Evolutionary conservation across 1,140 invertebrate genomes (phyloP).

Genomic region (Hylyphantes graminicola): DNA sequence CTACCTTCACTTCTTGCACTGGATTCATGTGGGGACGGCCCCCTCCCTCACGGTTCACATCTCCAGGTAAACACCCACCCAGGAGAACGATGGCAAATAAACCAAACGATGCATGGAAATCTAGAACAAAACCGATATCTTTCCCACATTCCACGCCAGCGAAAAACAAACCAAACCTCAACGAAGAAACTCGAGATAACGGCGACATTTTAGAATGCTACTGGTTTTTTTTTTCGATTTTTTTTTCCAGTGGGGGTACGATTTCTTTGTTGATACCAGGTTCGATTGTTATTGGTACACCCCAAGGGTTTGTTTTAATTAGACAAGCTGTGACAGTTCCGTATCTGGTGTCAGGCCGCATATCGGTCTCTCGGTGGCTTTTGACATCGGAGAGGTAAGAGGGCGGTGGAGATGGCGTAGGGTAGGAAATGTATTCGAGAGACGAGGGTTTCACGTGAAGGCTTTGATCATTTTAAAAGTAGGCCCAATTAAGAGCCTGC

Average conservation of each 20-base stretch:
- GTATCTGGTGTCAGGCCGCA: slow-evolving; percentile 38
- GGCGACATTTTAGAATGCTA: slow-evolving; percentile 55
- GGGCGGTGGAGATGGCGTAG: too few species aligned
- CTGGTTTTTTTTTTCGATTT: not conserved
- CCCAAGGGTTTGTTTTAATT: slow-evolving; percentile 52
- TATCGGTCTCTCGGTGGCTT: too few species aligned
- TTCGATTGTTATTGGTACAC: slow-evolving; percentile 54
- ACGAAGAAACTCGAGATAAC: slow-evolving; percentile 41
- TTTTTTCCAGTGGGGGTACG: not conserved
- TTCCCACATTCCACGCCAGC: not conserved
- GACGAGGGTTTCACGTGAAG: too few species aligned
- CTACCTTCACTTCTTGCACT: too few species aligned
- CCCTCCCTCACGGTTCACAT: not conserved
- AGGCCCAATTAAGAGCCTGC: too few species aligned
- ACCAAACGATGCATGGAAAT: slow-evolving; percentile 9
- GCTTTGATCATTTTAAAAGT: too few species aligned
- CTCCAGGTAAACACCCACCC: slow-evolving; percentile 42
- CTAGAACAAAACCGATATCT: slow-evolving; percentile 24
- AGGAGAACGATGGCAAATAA: slow-evolving; percentile 45
- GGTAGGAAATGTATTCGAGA: too few species aligned
- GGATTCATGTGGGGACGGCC: slow-evolving; percentile 13
- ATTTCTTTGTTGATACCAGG: slow-evolving; percentile 33
- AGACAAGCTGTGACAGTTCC: slow-evolving; percentile 37
- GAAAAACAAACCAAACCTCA: slow-evolving; percentile 19
- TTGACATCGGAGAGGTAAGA: too few species aligned